Percentiles rank a stretch among this genome's conserved stretches.
These are phyloP conservation scores for Chalcosyrphus nemorum DNA, from an alignment of 2,888 invertebrate genomes.

Conservation along the genomic window DNA sequence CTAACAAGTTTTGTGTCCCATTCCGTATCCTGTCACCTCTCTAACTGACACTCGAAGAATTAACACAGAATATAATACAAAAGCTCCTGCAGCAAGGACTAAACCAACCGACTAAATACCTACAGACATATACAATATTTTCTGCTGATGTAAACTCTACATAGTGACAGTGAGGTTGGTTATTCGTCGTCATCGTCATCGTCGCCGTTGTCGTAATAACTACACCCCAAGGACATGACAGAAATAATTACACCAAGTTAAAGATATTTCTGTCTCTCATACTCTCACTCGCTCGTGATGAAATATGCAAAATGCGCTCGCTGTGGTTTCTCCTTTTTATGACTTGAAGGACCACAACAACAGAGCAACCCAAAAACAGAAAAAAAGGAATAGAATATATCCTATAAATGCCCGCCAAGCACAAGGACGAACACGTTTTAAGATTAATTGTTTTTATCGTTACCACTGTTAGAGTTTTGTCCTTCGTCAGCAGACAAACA, in stretches of 20 bases:
- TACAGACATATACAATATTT: too few species aligned
- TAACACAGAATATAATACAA: slow-evolving; percentile 43
- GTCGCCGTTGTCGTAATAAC: slow-evolving; percentile 30
- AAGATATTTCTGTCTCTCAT: slow-evolving; percentile 32
- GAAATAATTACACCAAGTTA: slow-evolving; percentile 62
- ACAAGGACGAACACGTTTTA: slow-evolving; percentile 59
- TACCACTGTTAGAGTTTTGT: slow-evolving; percentile 12
- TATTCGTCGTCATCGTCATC: slow-evolving; percentile 24
- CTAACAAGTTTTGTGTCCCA: slow-evolving; percentile 45
- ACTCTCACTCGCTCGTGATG: slow-evolving; percentile 4
- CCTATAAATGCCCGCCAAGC: slow-evolving; percentile 38
- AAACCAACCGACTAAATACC: not conserved
- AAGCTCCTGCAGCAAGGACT: slow-evolving; percentile 25
- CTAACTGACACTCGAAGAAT: slow-evolving; percentile 61
- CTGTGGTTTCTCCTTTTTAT: slow-evolving; percentile 47
- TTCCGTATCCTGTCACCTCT: slow-evolving; percentile 58
- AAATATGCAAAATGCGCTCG: slow-evolving; percentile 60
- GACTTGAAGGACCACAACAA: slow-evolving; percentile 55
- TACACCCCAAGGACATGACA: slow-evolving; percentile 52
- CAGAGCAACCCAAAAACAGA: not conserved
- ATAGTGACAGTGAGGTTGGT: slow-evolving; percentile 35
- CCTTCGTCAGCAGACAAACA: slow-evolving; percentile 7
- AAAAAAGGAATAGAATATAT: slow-evolving; percentile 6
- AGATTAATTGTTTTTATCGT: slow-evolving; percentile 63
- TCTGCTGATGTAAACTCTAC: slow-evolving; percentile 20